A percentile compares a stretch with the other conserved stretches of the same genome.
These are phyloP conservation scores for Palythoa heliodiscus DNA, from an alignment of 92 coral and sea anemone genomes.

Conservation along the genomic window DNA sequence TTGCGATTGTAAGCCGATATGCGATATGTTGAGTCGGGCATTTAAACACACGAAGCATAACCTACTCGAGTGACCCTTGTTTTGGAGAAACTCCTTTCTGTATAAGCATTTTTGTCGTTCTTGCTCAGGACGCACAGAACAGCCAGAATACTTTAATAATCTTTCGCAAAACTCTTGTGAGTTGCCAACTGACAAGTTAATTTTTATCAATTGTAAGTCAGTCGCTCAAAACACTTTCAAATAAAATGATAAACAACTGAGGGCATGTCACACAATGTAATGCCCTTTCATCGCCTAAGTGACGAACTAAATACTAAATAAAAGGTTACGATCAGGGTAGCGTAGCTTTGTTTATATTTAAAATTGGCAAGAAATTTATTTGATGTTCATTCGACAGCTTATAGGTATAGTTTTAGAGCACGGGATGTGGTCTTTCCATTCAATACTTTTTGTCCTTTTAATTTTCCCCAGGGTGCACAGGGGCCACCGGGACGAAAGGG, in stretches of 20 bases:
- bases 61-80: slow-evolving; percentile 5
- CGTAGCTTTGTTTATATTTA: slow-evolving; percentile 16
- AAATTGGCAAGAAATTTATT: not conserved
- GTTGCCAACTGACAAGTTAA: not conserved
- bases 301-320: not conserved
- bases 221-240: not conserved
- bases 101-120: not conserved
- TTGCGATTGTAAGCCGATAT: slow-evolving; percentile 67
- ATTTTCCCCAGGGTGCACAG: slow-evolving; percentile 19
- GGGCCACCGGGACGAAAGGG: slow-evolving; percentile 45
- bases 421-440: not conserved
- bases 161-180: not conserved
- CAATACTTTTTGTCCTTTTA: slow-evolving; percentile 9
- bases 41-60: not conserved
- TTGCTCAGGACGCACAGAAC: not conserved
- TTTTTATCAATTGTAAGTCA: not conserved
- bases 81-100: not conserved
- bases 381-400: not conserved
- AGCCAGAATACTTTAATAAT: not conserved
- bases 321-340: not conserved
- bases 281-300: slow-evolving; percentile 27
- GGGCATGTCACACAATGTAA: not conserved
- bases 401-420: not conserved
- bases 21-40: slow-evolving; percentile 49
- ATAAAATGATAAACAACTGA: not conserved